These are phyloP conservation scores for Enteromius fasciolatus DNA, from an alignment of 2,797 vertebrate genomes.

Conservation along the genomic window DNA sequence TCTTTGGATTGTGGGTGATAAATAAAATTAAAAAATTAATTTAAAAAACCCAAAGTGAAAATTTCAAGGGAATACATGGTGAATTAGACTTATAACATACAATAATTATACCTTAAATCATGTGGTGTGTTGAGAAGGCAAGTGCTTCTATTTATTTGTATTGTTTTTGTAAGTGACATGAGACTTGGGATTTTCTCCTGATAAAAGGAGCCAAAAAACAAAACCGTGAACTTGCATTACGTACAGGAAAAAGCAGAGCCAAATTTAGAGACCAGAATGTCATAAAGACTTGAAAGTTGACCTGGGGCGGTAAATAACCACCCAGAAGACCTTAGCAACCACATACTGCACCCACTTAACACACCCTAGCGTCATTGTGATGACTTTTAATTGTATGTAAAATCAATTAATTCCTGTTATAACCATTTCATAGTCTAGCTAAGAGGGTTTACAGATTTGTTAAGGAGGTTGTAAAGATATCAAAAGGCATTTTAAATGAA, in stretches of 20 bases:
- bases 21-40: no score
- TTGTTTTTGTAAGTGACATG: neutral
- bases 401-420: constrained; percentile 12
- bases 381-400: neutral
- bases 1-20: neutral
- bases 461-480: neutral
- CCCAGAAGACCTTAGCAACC: neutral
- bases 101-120: neutral
- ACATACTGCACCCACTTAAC: neutral
- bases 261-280: neutral
- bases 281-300: neutral
- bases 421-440: constrained; percentile 5
- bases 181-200: neutral
- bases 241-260: neutral
- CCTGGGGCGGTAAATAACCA: neutral
- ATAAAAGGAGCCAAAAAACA: neutral
- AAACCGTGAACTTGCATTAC: neutral
- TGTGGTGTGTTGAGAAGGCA: neutral
- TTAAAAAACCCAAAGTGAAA: neutral
- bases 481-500: constrained; percentile 18
- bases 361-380: neutral
- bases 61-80: neutral
- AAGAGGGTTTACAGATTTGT: neutral
- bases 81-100: neutral
- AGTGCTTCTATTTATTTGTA: neutral